Base-by-base conservation (phyloP, 2,888 invertebrate species). In the Patella ulyssiponensis region DNA sequence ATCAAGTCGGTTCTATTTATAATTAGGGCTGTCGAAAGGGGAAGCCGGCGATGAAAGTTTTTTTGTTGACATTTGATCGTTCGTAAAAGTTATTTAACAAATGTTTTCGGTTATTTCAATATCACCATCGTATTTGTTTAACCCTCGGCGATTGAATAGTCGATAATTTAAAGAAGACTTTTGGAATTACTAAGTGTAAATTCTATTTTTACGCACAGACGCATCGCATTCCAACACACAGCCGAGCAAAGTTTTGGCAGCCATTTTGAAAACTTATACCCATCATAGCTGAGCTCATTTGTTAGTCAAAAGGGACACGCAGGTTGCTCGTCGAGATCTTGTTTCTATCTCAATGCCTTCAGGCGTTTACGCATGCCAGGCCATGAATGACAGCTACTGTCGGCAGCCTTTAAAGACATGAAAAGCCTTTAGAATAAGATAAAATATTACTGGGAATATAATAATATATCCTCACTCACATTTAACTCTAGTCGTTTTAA, bases 211-310 rank as follows among this genome's bases (percentile, higher is more conserved):
- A 69, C 52, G n/a, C 52, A 70, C 75, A 75, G 64, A 51, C 70
- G 64, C 70, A 33, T 69, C 69, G 53, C 73, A 77, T 73, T 52
- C 77, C 77, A 27, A 71, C 71, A 76, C 76, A 75, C 44, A 64
- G 20, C 12, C n/a, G 20, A 51, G 71, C 54, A 54, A 75, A 77
- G 53, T 79, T 77, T 71, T 52, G 84, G 84, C 85, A 86, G 85
- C 86, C 86, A 86, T 87, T 79, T 85, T 85, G 85, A 78, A 84
- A 83, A 69, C 17, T 75, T 77, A 77, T 51, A 71, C 76, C 77
- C 76, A 71, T 77, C 74, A 44, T 44, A 44, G 54, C 72, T 77
- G 77, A 70, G 75, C 75, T 53, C 70, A 56, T 54, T 53, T 73
- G 69, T 64, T 64, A 23, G 23, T 20, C 33, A 20, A 52, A 71